A percentile compares a stretch with the other conserved stretches of the same genome.
phyloP scores from a whole-genome alignment of 2,797 vertebrate species.

The Parauchenoglanis punctatus region DNA sequence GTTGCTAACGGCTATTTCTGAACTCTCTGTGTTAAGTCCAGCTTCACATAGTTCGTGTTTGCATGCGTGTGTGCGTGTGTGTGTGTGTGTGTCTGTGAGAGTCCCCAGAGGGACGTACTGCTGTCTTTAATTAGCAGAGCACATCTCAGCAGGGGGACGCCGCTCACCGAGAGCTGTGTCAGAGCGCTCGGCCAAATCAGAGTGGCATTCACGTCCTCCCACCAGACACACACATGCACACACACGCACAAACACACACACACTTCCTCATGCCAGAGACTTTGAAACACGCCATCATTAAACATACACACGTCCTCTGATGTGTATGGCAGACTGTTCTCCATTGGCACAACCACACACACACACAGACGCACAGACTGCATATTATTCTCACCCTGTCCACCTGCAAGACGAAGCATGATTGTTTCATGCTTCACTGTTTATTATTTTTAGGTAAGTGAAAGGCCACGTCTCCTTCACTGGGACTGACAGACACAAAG shows the following conservation, averaged over 20 bases:
- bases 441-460: not conserved
- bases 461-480: not conserved
- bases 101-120: conserved; percentile 42
- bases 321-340: not conserved
- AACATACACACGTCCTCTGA: not conserved
- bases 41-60: not conserved
- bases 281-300: not conserved
- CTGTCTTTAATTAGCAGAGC: conserved; percentile 70
- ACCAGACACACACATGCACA: conserved; percentile 40
- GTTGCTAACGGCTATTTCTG: conserved; percentile 18
- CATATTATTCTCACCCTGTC: not conserved
- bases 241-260: not conserved
- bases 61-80: conserved; percentile 15
- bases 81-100: conserved; percentile 26
- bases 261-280: not conserved
- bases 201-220: conserved; percentile 60
- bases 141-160: conserved; percentile 60
- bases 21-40: conserved; percentile 2
- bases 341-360: not conserved
- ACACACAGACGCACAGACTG: not conserved
- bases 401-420: not conserved
- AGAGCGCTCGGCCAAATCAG: conserved; percentile 63
- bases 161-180: conserved; percentile 55
- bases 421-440: not conserved
- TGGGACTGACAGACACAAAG: not conserved